phyloP scores from a whole-genome alignment of 2,888 invertebrate genomes.

The Macaria notata region DNA sequence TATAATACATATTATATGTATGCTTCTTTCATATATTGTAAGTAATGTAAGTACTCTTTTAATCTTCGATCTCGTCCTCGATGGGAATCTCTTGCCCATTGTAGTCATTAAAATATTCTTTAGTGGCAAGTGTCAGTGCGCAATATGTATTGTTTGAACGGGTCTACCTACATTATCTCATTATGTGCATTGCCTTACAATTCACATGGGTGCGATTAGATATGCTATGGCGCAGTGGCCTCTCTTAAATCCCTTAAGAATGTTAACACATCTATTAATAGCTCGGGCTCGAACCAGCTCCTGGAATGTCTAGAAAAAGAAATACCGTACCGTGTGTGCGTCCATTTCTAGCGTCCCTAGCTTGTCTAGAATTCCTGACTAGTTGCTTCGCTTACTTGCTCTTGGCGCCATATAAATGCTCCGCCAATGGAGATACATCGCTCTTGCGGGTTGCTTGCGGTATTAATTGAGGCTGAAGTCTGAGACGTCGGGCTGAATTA shows the following conservation, averaged over 20 bases:
- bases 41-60: too few relatives aligned
- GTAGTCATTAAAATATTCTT: constrained; percentile 30
- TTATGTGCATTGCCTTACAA: constrained; percentile 35
- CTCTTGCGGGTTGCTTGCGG: too few relatives aligned
- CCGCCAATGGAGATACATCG: constrained; percentile 5
- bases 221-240: constrained; percentile 29
- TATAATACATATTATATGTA: too few relatives aligned
- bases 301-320: constrained; percentile 19
- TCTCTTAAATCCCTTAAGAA: constrained; percentile 24
- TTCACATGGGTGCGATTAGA: constrained; percentile 22
- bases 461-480: constrained; percentile 6
- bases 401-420: constrained; percentile 17
- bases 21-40: too few relatives aligned
- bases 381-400: constrained; percentile 12
- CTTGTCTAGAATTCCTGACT: constrained; percentile 18
- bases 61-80: too few relatives aligned
- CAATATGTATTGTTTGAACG: constrained; percentile 32
- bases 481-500: constrained; percentile 8
- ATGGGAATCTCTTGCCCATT: constrained; percentile 5
- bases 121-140: constrained; percentile 23
- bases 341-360: constrained; percentile 17
- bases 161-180: constrained; percentile 27
- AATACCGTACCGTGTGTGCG: constrained; percentile 13
- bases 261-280: constrained; percentile 21
- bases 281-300: constrained; percentile 2